Percentiles rank a stretch among this genome's conserved stretches.
These are phyloP conservation scores for Hylaeus volcanicus DNA, from an alignment of 1,140 invertebrate species.

Conservation along the genomic window DNA sequence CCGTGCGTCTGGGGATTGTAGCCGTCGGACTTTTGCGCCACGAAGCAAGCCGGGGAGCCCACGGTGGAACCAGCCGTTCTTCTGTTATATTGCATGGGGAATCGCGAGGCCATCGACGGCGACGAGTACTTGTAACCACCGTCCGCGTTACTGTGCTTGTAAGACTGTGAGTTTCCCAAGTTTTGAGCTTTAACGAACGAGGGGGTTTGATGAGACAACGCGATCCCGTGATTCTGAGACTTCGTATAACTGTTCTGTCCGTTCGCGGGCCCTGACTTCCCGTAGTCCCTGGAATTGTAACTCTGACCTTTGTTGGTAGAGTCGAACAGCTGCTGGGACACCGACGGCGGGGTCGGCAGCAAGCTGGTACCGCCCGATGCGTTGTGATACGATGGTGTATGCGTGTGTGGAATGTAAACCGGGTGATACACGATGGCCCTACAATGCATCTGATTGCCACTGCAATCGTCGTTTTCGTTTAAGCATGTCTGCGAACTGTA, in stretches of 20 bases:
- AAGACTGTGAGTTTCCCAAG: slow-evolving; percentile 28
- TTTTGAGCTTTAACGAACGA: slow-evolving; percentile 27
- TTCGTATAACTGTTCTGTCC: slow-evolving; percentile 50
- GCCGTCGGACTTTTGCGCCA: slow-evolving; percentile 54
- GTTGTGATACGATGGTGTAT: slow-evolving; percentile 55
- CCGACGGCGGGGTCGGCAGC: slow-evolving; percentile 68
- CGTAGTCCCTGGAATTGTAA: slow-evolving; percentile 54
- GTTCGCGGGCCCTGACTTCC: slow-evolving; percentile 43
- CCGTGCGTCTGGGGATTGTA: slow-evolving; percentile 22
- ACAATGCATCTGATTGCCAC: slow-evolving; percentile 71
- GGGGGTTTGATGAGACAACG: slow-evolving; percentile 40
- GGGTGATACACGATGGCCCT: slow-evolving; percentile 73
- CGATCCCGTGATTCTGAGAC: slow-evolving; percentile 42
- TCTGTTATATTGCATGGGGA: slow-evolving; percentile 53
- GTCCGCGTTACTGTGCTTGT: slow-evolving; percentile 56
- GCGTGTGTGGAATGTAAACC: slow-evolving; percentile 71
- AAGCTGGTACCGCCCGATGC: slow-evolving; percentile 67
- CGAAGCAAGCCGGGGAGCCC: slow-evolving; percentile 58
- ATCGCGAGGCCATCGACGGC: slow-evolving; percentile 48
- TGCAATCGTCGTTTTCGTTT: slow-evolving; percentile 66
- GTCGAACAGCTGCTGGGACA: slow-evolving; percentile 51
- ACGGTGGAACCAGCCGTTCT: slow-evolving; percentile 38
- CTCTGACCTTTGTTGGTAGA: slow-evolving; percentile 36
- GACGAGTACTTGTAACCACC: slow-evolving; percentile 51
- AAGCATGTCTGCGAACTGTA: slow-evolving; percentile 64